Percentiles rank a stretch among this genome's conserved stretches.
Evolutionary conservation across 2,888 invertebrate species (phyloP).

Genomic region (Horisme vitalbata): DNA sequence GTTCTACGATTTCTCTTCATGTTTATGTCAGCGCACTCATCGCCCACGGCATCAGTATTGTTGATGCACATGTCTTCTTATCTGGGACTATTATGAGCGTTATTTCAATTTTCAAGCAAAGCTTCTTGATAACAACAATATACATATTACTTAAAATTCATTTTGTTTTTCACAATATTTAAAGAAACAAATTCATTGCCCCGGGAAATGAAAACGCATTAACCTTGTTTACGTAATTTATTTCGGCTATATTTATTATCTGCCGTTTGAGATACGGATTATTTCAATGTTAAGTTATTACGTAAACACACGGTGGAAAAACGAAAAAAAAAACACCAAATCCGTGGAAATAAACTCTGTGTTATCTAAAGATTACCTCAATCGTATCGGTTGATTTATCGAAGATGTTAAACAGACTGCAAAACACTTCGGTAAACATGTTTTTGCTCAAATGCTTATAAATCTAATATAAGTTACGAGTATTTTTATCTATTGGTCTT

Average conservation of each 20-base stretch:
- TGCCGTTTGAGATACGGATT: conserved; percentile 31
- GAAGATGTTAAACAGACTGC: conserved; percentile 37
- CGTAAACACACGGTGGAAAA: conserved; percentile 37
- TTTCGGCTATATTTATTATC: conserved; percentile 28
- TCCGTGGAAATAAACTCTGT: conserved; percentile 45
- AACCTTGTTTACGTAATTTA: conserved; percentile 32
- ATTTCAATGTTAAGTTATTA: conserved; percentile 40
- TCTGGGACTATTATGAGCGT: too few relatives aligned
- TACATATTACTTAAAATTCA: too few relatives aligned
- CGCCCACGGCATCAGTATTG: neutral
- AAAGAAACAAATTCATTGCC: conserved; percentile 1
- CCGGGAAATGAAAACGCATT: conserved; percentile 17
- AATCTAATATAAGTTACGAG: conserved; percentile 2
- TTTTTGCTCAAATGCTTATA: conserved; percentile 25
- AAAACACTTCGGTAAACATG: conserved; percentile 38
- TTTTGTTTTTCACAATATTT: neutral
- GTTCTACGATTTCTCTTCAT: conserved; percentile 6
- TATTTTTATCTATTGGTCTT: conserved; percentile 9
- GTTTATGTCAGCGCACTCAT: conserved; percentile 3
- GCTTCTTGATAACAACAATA: too few relatives aligned
- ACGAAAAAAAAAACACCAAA: conserved; percentile 33
- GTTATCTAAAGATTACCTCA: conserved; percentile 41
- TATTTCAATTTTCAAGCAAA: too few relatives aligned
- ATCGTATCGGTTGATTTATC: conserved; percentile 33
- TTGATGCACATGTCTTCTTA: neutral